These are phyloP conservation scores for Tiliacea citrago DNA, from an alignment of 2,888 invertebrate genomes.

Conservation along the genomic window DNA sequence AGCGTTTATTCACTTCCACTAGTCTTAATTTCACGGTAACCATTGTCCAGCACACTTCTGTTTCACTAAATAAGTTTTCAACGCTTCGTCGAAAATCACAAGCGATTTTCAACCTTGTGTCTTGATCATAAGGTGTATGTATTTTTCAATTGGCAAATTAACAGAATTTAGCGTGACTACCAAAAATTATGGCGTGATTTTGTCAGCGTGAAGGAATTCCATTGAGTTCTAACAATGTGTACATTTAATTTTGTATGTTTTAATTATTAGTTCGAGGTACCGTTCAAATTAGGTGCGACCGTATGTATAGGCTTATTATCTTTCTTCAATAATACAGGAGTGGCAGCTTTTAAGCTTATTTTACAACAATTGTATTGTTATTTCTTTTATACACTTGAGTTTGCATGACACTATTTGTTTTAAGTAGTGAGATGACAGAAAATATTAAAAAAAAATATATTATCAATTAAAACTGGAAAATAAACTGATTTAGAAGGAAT, in stretches of 20 bases:
- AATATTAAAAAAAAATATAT: too few species aligned
- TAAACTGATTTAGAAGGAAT: neutral
- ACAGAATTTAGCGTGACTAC: constrained; percentile 70
- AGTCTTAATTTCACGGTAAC: constrained; percentile 80
- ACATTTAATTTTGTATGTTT: constrained; percentile 69
- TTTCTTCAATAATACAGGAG: constrained; percentile 29
- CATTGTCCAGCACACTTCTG: constrained; percentile 80
- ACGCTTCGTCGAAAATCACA: constrained; percentile 52
- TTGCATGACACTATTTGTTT: neutral
- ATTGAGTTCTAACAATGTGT: constrained; percentile 71
- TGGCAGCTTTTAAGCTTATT: constrained; percentile 27
- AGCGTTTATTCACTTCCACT: constrained; percentile 80
- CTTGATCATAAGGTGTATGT: constrained; percentile 42
- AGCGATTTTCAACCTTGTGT: constrained; percentile 63
- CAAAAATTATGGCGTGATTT: constrained; percentile 72
- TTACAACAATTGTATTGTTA: constrained; percentile 40
- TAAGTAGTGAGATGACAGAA: neutral
- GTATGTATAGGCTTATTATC: constrained; percentile 35
- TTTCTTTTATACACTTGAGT: constrained; percentile 4
- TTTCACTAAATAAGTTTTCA: constrained; percentile 76
- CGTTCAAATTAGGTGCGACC: constrained; percentile 51
- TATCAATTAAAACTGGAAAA: neutral
- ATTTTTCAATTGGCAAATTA: constrained; percentile 52
- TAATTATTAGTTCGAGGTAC: constrained; percentile 61
- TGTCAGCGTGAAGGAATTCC: constrained; percentile 74